A percentile compares a stretch with the other conserved stretches of the same genome.
Conservation (phyloP, 2,113 vertebrate species). For the Agapornis roseicollis region DNA sequence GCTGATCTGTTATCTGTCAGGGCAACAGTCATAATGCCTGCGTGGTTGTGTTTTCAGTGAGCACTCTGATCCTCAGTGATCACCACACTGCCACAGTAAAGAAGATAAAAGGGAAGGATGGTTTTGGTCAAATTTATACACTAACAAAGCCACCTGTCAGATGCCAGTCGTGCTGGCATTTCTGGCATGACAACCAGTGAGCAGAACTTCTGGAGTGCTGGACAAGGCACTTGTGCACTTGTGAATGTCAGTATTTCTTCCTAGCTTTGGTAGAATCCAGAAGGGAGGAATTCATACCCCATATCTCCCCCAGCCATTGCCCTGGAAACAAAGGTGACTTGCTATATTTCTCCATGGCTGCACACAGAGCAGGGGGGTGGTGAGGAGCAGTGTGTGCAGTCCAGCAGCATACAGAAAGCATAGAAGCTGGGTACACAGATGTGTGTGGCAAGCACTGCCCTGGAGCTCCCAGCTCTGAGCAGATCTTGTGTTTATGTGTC, state of each 20-base stretch:
- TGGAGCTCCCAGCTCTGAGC: neutral
- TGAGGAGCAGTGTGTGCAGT: neutral
- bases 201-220: neutral
- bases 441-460: rapidly evolving
- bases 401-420: rapidly evolving
- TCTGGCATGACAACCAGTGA: neutral
- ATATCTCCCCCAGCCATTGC: neutral
- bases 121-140: neutral
- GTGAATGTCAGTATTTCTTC: constrained; percentile 11
- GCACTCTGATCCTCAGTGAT: neutral
- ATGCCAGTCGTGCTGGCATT: neutral
- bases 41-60: neutral
- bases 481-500: rapidly evolving
- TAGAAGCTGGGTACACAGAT: rapidly evolving
- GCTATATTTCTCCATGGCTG: neutral
- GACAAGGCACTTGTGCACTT: neutral
- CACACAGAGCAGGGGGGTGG: neutral
- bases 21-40: neutral
- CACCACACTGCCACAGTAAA: neutral
- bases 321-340: neutral
- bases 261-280: neutral
- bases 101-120: neutral
- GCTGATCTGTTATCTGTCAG: neutral
- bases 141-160: neutral
- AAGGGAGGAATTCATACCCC: neutral